phyloP scores from a whole-genome alignment of 2,888 invertebrate genomes.

The Rapana venosa region DNA sequence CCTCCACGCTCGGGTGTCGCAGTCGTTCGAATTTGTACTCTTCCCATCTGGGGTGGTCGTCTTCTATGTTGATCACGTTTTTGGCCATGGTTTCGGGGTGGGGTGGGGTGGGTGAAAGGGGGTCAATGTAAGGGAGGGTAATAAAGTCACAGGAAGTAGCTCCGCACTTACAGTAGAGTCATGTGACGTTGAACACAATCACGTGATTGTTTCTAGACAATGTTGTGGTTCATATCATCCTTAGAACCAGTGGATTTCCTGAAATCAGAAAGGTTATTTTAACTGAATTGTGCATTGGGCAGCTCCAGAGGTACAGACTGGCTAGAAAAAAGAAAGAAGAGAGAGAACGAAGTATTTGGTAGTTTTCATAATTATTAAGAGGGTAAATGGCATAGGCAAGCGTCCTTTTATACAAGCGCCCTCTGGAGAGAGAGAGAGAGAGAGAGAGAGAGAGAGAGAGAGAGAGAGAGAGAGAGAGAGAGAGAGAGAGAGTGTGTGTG shows the following conservation, averaged over 20 bases:
- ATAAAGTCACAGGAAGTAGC: not conserved
- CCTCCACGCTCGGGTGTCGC: constrained; percentile 39
- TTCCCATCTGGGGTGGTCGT: constrained; percentile 50
- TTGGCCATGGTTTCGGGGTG: constrained; percentile 35
- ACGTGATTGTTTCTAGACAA: too few relatives aligned
- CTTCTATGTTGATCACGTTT: constrained; percentile 45
- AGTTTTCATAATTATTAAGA: too few relatives aligned
- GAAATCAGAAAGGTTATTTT: too few relatives aligned
- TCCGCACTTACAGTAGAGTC: too few relatives aligned
- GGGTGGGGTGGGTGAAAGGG: not conserved
- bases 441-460: not conserved
- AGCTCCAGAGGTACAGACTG: too few relatives aligned
- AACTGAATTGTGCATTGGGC: too few relatives aligned
- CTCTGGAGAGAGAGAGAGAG: not conserved
- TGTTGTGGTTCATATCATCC: too few relatives aligned
- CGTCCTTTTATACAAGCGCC: too few relatives aligned
- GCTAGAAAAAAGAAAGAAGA: not conserved
- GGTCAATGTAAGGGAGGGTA: not conserved
- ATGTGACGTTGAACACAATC: too few relatives aligned
- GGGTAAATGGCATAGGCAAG: too few relatives aligned
- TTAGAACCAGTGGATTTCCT: too few relatives aligned
- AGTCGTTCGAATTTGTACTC: constrained; percentile 50
- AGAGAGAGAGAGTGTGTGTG: not conserved
- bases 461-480: not conserved
- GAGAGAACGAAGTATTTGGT: too few relatives aligned